Conservation (phyloP, 2,113 vertebrate species). For the Casuarius casuarius region DNA sequence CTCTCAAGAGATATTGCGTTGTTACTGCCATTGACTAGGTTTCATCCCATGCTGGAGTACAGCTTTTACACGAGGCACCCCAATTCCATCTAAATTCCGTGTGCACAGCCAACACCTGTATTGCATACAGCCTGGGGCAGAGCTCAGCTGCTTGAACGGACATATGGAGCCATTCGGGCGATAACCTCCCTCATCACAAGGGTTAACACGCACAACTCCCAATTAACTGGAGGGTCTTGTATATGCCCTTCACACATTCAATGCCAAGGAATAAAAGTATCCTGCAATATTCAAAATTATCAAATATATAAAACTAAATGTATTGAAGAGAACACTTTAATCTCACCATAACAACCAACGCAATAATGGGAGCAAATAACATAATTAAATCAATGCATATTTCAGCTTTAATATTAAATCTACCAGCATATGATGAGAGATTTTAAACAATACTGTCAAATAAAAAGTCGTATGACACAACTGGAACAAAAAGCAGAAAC, state of each 20-base stretch:
- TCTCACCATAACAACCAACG: background rate
- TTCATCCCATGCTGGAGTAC: background rate
- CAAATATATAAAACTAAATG: background rate
- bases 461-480: background rate
- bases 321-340: background rate
- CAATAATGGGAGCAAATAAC: background rate
- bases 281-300: background rate
- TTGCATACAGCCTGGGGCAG: background rate
- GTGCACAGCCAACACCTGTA: background rate
- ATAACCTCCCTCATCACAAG: background rate
- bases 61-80: background rate
- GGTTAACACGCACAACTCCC: background rate
- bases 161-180: background rate
- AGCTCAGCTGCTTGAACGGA: background rate
- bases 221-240: background rate
- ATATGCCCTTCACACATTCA: background rate
- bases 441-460: background rate
- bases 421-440: background rate
- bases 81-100: background rate
- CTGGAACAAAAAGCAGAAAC: background rate
- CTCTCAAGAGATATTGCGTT: background rate
- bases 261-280: background rate
- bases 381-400: background rate
- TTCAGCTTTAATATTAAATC: background rate
- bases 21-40: background rate